Percentiles rank a stretch among this genome's conserved stretches.
These are phyloP conservation scores for Phalacrocorax brasilianus DNA, from an alignment of 2,113 vertebrate species.

Conservation along the genomic window DNA sequence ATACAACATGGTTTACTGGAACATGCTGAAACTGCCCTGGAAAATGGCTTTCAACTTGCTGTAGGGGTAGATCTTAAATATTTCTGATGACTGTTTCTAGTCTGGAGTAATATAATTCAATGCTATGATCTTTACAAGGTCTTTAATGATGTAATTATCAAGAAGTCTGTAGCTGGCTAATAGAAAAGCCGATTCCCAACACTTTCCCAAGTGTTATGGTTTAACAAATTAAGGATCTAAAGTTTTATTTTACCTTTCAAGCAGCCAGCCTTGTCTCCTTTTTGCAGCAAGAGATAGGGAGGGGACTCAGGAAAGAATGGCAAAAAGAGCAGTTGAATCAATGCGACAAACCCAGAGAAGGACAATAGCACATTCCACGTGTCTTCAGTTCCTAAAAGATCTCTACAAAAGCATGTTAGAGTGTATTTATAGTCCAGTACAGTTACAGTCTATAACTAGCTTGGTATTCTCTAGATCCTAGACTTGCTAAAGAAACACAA, in stretches of 20 bases:
- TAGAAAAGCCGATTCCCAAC: background rate
- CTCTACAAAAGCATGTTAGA: slow-evolving; percentile 54
- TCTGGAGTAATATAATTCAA: background rate
- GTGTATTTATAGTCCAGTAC: background rate
- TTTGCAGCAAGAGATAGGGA: slow-evolving; percentile 76
- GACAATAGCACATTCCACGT: slow-evolving; percentile 81
- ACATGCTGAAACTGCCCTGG: background rate
- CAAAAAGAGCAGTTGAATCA: slow-evolving; percentile 73
- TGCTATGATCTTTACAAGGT: background rate
- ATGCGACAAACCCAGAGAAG: slow-evolving; percentile 68
- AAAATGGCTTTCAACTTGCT: background rate
- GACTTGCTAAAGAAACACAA: background rate
- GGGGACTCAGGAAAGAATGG: slow-evolving; percentile 75
- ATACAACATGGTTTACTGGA: background rate
- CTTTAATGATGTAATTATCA: background rate
- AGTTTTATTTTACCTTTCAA: slow-evolving; percentile 68
- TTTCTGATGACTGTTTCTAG: background rate
- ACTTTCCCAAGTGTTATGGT: background rate
- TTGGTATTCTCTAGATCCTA: background rate
- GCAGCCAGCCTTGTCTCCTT: slow-evolving; percentile 74
- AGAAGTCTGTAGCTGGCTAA: background rate
- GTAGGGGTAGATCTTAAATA: background rate
- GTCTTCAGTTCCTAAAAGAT: slow-evolving; percentile 83
- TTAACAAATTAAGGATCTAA: background rate
- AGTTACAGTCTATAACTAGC: background rate